Conservation (phyloP, 2,888 invertebrate genomes). For the Drosophila formosana region DNA sequence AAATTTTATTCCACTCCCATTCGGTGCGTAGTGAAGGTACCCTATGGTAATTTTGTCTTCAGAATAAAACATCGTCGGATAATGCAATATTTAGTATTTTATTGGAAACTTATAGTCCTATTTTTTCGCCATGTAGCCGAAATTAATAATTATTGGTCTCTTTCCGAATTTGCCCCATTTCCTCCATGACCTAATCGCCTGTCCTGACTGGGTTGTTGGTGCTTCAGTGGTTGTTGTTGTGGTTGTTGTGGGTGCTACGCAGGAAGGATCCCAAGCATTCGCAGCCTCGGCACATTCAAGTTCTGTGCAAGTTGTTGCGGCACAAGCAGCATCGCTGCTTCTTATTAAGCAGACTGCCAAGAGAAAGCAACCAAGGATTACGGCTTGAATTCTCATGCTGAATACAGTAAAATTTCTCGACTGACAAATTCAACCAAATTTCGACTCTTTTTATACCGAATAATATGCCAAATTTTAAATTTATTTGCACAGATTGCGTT, state of each 20-base stretch:
- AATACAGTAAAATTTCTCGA: not conserved
- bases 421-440: not conserved
- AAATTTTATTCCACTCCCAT: no score
- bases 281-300: constrained; percentile 3
- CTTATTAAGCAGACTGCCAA: constrained; percentile 1
- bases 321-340: constrained; percentile 5
- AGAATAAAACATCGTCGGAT: no score
- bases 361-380: constrained; percentile 14
- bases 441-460: constrained; percentile 10
- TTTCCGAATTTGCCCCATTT: not conserved
- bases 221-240: not conserved
- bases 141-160: not conserved
- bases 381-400: constrained; percentile 22
- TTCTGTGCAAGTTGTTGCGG: constrained; percentile 2
- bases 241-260: not conserved
- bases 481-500: not conserved
- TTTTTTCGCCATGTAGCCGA: not conserved
- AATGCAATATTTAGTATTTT: no score
- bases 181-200: not conserved
- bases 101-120: not conserved
- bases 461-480: not conserved
- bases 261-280: not conserved
- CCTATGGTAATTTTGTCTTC: no score
- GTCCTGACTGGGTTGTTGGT: no score
- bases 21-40: no score